Conservation (phyloP, 2,113 vertebrate species). For the Sardina pilchardus region DNA sequence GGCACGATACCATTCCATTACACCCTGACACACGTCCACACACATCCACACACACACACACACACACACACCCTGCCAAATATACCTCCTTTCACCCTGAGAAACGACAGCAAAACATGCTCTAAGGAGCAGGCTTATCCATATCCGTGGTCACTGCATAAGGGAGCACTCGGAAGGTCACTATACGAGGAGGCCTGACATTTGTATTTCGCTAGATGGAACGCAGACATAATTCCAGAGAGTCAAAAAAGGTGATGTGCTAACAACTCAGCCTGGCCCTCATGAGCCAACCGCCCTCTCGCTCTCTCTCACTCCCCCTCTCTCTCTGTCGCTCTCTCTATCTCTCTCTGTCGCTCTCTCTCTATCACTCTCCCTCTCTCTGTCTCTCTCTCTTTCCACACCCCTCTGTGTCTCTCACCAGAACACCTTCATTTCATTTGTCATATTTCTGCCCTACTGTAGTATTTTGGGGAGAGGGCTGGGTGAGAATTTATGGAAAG, state of each 20-base stretch:
- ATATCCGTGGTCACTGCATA: background rate
- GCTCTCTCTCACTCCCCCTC: background rate
- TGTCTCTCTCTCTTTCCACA: background rate
- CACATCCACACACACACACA: background rate
- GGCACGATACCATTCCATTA: background rate
- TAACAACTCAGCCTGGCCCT: background rate
- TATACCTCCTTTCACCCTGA: background rate
- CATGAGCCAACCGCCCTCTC: background rate
- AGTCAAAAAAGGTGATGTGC: background rate
- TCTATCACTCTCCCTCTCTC: background rate
- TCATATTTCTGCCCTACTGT: conserved; percentile 34
- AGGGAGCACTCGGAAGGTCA: conserved; percentile 14
- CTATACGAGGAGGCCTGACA: background rate
- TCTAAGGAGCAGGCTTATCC: background rate
- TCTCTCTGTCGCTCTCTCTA: background rate
- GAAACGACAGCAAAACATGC: background rate
- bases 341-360: background rate
- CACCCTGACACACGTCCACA: background rate
- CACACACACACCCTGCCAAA: conserved; percentile 10
- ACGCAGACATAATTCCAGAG: background rate
- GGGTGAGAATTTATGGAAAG: conserved; percentile 31
- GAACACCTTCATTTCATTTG: conserved; percentile 9
- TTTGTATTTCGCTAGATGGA: conserved; percentile 9
- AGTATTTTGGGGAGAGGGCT: conserved; percentile 32
- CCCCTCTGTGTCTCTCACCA: background rate